Percentiles rank a stretch among this genome's conserved stretches.
These are phyloP conservation scores for Buathra laborator DNA, from an alignment of 2,888 invertebrate species.

Conservation along the genomic window DNA sequence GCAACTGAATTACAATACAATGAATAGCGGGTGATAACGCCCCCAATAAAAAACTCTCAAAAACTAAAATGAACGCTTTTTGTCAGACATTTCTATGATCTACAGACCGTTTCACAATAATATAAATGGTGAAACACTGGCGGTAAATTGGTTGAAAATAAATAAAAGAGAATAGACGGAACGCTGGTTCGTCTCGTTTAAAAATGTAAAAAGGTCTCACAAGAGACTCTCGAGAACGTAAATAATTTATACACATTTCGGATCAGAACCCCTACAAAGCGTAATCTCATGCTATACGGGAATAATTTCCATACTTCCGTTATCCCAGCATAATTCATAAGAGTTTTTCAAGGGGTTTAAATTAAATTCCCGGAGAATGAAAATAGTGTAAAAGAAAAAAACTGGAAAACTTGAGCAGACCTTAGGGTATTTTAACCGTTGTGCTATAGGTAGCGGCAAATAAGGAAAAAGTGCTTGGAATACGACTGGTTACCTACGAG, in stretches of 20 bases:
- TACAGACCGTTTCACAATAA: background rate
- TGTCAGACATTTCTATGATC: background rate
- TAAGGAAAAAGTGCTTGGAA: constrained; percentile 24
- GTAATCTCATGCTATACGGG: background rate
- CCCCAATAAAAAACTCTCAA: too few relatives aligned
- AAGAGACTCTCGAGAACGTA: background rate
- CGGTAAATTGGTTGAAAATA: too few relatives aligned
- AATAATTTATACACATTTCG: background rate
- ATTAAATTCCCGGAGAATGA: background rate
- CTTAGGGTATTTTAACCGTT: background rate
- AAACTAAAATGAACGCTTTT: background rate
- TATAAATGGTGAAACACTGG: too few relatives aligned
- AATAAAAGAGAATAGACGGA: too few relatives aligned
- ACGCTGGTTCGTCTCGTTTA: background rate
- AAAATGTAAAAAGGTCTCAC: background rate
- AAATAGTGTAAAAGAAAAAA: constrained; percentile 28
- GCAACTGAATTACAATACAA: background rate
- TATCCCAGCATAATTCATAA: background rate
- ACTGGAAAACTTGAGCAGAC: constrained; percentile 18
- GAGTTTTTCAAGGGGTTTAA: background rate
- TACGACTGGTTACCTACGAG: constrained; percentile 25
- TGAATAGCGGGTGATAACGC: background rate
- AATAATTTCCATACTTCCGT: background rate
- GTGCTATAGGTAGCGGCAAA: background rate
- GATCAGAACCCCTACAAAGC: background rate